phyloP scores from a whole-genome alignment of 2,113 vertebrate species.

The Nansenia antarctica region DNA sequence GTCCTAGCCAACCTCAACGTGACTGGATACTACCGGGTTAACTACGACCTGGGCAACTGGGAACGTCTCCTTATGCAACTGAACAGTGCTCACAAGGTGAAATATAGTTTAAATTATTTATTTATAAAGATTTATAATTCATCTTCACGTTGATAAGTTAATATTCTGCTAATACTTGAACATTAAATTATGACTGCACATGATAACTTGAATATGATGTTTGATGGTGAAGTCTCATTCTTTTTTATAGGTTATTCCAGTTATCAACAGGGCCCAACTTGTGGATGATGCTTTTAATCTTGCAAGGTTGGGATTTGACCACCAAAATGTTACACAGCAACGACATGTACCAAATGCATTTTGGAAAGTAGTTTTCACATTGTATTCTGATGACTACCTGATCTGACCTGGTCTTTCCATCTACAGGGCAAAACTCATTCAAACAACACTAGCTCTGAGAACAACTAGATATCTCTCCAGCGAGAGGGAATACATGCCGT shows the following conservation, averaged over 20 bases:
- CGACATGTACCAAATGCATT: no score
- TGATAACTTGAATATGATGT: background rate
- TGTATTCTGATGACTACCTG: background rate
- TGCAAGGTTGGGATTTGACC: constrained; percentile 77
- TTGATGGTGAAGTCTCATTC: background rate
- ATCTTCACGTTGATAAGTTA: no score
- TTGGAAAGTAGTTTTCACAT: no score
- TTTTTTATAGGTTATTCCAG: constrained; percentile 73
- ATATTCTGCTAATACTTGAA: background rate
- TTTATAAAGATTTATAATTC: no score
- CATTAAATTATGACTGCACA: background rate
- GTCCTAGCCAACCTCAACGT: constrained; percentile 85
- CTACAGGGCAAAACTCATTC: constrained; percentile 73
- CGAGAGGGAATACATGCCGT: constrained; percentile 84
- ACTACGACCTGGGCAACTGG: constrained; percentile 89
- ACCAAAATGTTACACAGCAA: background rate
- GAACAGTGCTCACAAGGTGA: constrained; percentile 40
- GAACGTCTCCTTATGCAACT: constrained; percentile 73
- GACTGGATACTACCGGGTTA: constrained; percentile 87
- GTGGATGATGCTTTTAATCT: constrained; percentile 88
- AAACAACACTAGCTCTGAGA: constrained; percentile 74
- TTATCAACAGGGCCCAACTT: constrained; percentile 89
- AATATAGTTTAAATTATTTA: background rate
- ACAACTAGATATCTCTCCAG: constrained; percentile 78
- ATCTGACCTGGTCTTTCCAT: background rate